Conservation (phyloP, 1,140 invertebrate species). For the Lineus longissimus region DNA sequence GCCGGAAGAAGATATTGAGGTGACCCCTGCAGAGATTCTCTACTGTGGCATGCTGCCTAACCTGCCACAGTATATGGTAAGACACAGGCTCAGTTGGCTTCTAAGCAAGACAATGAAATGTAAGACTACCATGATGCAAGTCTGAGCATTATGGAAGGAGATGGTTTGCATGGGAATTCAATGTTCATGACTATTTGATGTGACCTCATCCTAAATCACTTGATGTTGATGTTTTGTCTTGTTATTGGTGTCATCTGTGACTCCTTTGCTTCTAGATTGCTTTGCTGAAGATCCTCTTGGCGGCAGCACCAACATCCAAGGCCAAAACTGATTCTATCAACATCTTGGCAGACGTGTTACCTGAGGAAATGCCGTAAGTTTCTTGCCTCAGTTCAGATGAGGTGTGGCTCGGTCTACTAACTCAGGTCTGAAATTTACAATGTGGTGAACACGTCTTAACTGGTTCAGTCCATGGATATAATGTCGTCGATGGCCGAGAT, state of each 20-base stretch:
- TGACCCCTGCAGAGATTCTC: slow-evolving; percentile 80
- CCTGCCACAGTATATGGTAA: slow-evolving; percentile 86
- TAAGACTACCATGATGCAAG: too few species aligned
- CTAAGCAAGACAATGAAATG: too few species aligned
- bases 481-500: too few species aligned
- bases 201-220: too few species aligned
- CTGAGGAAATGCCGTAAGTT: slow-evolving; percentile 88
- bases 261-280: slow-evolving; percentile 69
- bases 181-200: too few species aligned
- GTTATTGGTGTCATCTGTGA: slow-evolving; percentile 8
- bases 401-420: too few species aligned
- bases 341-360: slow-evolving; percentile 94
- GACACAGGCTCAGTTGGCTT: too few species aligned
- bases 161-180: too few species aligned
- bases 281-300: slow-evolving; percentile 91
- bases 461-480: too few species aligned
- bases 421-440: too few species aligned
- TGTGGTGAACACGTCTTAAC: too few species aligned
- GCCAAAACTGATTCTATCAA: slow-evolving; percentile 98
- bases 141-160: too few species aligned
- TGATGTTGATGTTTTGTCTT: slow-evolving; percentile 8
- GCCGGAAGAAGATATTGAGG: slow-evolving; percentile 67
- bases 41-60: slow-evolving; percentile 90
- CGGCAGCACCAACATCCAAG: slow-evolving; percentile 95
- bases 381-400: background rate